A percentile compares a stretch with the other conserved stretches of the same genome.
Conservation (phyloP, 2,113 vertebrate species). For the Craseonycteris thonglongyai region DNA sequence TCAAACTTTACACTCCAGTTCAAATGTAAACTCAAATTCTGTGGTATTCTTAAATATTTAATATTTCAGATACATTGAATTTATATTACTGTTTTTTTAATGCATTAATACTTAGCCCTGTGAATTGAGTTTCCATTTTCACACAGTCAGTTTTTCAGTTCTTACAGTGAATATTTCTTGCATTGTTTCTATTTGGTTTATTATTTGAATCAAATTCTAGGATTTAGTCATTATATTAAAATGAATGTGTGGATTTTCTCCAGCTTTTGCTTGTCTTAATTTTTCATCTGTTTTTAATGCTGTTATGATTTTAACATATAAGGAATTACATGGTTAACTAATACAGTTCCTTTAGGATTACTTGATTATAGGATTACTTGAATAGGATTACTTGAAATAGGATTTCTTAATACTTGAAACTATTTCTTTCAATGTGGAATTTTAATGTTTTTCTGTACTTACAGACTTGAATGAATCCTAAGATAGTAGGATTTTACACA, state of each 20-base stretch:
- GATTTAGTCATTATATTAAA: neutral
- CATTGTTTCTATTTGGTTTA: neutral
- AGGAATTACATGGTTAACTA: neutral
- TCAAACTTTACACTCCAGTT: neutral
- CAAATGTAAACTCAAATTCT: constrained; percentile 7
- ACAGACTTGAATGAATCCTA: neutral
- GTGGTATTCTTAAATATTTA: neutral
- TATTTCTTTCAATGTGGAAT: neutral
- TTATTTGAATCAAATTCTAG: constrained; percentile 13
- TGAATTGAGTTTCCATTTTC: neutral
- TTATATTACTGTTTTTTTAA: constrained; percentile 7
- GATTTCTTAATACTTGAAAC: no score
- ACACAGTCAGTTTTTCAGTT: neutral
- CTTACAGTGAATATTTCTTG: neutral
- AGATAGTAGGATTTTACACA: constrained; percentile 1
- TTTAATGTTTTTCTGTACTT: neutral
- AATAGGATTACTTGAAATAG: neutral
- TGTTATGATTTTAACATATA: neutral
- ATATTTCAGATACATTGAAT: neutral
- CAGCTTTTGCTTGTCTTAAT: neutral
- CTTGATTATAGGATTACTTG: no score
- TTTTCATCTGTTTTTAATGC: constrained; percentile 16
- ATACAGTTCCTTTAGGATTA: no score
- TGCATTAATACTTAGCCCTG: neutral
- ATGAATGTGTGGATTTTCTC: neutral